Evolutionary conservation across 2,113 vertebrate species (phyloP), one percentile per base, ranked within the genome.

Genomic region (Podarcis raffonei): DNA sequence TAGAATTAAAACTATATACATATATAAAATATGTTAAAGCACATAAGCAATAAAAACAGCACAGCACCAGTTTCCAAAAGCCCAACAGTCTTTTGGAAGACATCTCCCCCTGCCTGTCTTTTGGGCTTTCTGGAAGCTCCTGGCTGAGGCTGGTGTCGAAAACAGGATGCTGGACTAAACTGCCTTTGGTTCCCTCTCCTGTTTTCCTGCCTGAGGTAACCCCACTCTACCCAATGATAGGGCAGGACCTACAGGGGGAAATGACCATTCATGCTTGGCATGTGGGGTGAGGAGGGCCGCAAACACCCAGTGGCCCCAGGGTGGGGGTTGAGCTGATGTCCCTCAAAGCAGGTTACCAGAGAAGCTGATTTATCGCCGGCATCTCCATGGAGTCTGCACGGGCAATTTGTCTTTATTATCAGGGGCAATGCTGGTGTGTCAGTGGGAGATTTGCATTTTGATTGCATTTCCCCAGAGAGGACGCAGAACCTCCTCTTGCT

Each of bases 321-420:
- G 22, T 27, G 16, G 83, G 20, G 81, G 69, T 6, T 32, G 83
- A 42, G 68, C 30, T 3, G 22, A 20, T 5, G 9, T 69, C 57
- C 48, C 25, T 32, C 37, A 15, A 0, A 1, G 32, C 32, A 27
- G 15, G 32, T 30, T 5, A 37, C 84, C 3, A 13, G 7, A 13
- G 32, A 9, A 5, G 84, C 35, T 85, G 84, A 76, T 76, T 62
- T 62, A 76, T 85, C 2, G 84, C 84, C 6, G 53, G 72, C 72
- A 9, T 3, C 53, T 27, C 57, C 23, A 3, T 30, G 35, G 84
- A 75, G 37, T 84, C 69, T 42, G 83, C 89, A 87, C 37, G 80
- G 84, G 91, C 86, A 90, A 93, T 92, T 89, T 78, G 89, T 90
- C 84, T 90, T 94, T 94, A 96, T 95, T 92, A 95, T 92, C 84